Percentiles rank a stretch among this genome's conserved stretches.
Conservation (phyloP, 2,797 vertebrate genomes). For the Prionace glauca region DNA sequence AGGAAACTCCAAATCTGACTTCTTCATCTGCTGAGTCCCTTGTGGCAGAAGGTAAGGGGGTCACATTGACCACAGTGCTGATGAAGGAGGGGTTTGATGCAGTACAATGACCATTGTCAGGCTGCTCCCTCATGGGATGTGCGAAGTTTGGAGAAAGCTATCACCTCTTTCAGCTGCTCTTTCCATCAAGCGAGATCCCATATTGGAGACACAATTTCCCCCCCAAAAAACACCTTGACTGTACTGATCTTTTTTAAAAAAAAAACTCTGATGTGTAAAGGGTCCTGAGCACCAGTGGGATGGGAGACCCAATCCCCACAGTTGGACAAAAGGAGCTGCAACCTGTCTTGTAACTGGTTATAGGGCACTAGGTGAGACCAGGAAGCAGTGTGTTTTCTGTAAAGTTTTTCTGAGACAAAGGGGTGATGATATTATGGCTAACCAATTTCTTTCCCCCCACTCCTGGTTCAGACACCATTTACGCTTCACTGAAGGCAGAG, state of each 20-base stretch:
- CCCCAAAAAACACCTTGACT: background rate
- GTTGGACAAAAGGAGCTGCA: background rate
- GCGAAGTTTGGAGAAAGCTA: background rate
- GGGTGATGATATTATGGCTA: background rate
- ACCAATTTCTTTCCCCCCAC: background rate
- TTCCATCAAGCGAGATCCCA: background rate
- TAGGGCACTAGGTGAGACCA: background rate
- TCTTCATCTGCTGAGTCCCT: slow-evolving; percentile 72
- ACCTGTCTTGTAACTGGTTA: background rate
- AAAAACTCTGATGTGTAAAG: background rate
- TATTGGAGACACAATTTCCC: background rate
- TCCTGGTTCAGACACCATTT: slow-evolving; percentile 64
- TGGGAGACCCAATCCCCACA: no score
- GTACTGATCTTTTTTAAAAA: background rate
- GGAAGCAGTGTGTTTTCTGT: background rate
- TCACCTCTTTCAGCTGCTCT: background rate
- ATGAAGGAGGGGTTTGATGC: background rate
- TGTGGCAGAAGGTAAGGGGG: slow-evolving; percentile 78
- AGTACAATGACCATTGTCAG: background rate
- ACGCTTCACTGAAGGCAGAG: slow-evolving; percentile 66
- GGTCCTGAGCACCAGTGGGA: no score
- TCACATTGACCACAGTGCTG: background rate
- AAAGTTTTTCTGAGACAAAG: background rate
- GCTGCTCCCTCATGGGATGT: background rate
- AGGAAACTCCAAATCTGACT: slow-evolving; percentile 73